A percentile compares a stretch with the other conserved stretches of the same genome.
Evolutionary conservation across 2,797 vertebrate species (phyloP).

Genomic region (Lemur catta): DNA sequence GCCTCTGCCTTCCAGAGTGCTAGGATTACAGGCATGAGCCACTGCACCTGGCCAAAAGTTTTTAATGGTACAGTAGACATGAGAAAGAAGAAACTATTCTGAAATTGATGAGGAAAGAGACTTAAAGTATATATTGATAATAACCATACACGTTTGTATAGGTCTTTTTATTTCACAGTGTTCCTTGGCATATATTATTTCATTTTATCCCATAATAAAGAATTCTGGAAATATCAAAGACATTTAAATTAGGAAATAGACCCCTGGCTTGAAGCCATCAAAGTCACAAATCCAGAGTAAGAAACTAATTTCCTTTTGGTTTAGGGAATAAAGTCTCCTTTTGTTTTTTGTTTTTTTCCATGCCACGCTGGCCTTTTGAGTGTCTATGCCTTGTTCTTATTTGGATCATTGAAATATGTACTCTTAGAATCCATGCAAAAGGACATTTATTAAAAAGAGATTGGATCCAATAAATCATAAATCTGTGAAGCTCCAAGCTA

Average conservation of each 20-base stretch:
- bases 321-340: background rate
- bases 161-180: background rate
- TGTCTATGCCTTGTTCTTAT: background rate
- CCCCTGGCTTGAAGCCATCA: background rate
- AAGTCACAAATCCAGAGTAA: background rate
- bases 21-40: too few relatives aligned
- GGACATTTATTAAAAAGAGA: background rate
- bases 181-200: background rate
- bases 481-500: background rate
- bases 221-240: background rate
- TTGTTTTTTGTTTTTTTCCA: background rate
- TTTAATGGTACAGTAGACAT: background rate
- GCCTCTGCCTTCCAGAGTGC: too few relatives aligned
- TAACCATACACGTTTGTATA: background rate
- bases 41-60: background rate
- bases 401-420: background rate
- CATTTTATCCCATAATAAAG: conserved; percentile 7
- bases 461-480: background rate
- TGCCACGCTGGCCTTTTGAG: background rate
- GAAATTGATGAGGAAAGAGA: background rate
- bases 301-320: background rate
- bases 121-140: background rate
- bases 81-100: background rate
- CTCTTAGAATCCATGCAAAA: background rate
- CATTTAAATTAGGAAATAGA: background rate